Base-by-base conservation (phyloP, 1,140 invertebrate genomes). In the Anadara kagoshimensis region DNA sequence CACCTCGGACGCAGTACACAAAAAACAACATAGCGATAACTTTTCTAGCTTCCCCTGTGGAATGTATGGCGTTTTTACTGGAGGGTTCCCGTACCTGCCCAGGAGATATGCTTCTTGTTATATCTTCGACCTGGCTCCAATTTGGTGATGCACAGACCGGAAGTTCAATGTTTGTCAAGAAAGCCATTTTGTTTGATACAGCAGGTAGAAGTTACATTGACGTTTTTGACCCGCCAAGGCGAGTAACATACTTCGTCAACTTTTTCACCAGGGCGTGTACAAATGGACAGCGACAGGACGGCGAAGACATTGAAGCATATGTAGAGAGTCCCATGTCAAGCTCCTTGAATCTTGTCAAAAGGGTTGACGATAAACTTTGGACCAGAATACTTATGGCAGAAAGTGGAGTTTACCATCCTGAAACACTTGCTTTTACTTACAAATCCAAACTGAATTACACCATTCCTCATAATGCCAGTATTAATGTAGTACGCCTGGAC, bases 271-370 rank as follows among this genome's bases (percentile, higher is more conserved):
- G 45, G 5, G 53, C 71, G 1, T 73, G 64, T 24, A 78, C 79
- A 4, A 61, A 69, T 18, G 69, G 70, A 18, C 68, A 74, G n/a
- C 57, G 68, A 14, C 26, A 43, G 7, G 74, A 78, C 20, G 73
- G 77, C 18, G 77, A 77, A 59, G 61, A 49, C 4, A n/a, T 78
- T 20, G 77, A 74, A 58, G n/a, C 44, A 1, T 57, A 69, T 51
- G 62, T 83, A 18, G 82, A 83, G 18, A 76, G 74, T 36, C 82
- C 82, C 1, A 78, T 78, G 74, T 77, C 75, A 22, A 78, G 76
- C 43, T 82, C 82, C 1, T 11, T 78, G 16, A 62, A 75, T n/a
- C 51, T 83, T 24, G 73, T 62, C 44, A 65, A 69, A 26, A 24
- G 69, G 10, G 73, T 78, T 1, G 82, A 83, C 26, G 76, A 83